Evolutionary conservation across 2,113 vertebrate species (phyloP).

Genomic region (Aleadryas rufinucha): DNA sequence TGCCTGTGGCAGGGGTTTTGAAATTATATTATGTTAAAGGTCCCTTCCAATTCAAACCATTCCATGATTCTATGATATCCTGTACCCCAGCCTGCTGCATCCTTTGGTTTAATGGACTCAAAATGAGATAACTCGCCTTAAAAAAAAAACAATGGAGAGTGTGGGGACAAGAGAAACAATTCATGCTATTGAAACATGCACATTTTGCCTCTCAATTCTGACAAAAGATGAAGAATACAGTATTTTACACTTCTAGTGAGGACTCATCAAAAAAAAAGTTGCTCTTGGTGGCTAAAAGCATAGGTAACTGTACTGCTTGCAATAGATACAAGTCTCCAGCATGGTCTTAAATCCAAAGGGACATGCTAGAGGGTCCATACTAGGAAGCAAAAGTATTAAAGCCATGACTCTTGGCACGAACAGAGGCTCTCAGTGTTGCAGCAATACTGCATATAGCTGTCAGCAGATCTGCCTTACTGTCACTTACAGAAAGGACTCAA

Average conservation of each 20-base stretch:
- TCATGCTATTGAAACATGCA: neutral
- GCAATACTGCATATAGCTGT: neutral
- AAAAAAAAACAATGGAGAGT: neutral
- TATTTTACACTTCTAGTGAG: neutral
- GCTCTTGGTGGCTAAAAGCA: neutral
- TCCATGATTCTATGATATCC: neutral
- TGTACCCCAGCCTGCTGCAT: neutral
- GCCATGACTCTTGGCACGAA: rapidly evolving
- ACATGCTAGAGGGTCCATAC: neutral
- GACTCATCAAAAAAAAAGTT: neutral
- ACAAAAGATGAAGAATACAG: neutral
- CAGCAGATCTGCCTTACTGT: neutral
- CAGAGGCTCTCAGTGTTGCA: neutral
- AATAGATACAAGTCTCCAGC: neutral
- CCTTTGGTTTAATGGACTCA: neutral
- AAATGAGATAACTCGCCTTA: neutral
- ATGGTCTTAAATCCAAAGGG: neutral
- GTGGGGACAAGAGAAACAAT: neutral
- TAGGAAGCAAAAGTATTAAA: neutral
- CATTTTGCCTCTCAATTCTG: neutral
- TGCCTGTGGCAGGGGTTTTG: neutral
- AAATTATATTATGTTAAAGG: neutral
- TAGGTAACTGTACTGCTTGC: neutral
- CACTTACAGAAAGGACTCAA: neutral
- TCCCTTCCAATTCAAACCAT: neutral